A percentile compares a stretch with the other conserved stretches of the same genome.
Evolutionary conservation across 2,113 vertebrate species (phyloP).

Genomic region (Elephantulus edwardii): DNA sequence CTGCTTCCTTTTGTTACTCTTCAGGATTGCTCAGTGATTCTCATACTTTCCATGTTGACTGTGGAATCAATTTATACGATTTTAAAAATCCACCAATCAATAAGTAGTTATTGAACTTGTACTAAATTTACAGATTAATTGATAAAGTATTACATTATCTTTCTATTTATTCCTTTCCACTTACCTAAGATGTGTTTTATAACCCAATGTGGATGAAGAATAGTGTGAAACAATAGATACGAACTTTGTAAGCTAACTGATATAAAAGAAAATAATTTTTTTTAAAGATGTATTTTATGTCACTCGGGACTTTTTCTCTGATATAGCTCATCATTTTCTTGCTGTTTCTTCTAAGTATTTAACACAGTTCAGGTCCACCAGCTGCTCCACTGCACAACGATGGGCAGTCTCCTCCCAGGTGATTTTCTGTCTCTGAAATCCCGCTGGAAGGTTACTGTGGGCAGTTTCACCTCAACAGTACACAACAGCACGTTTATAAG

Average conservation of each 20-base stretch:
- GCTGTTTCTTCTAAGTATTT: not conserved
- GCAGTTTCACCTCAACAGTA: too few relatives aligned
- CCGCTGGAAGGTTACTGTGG: too few relatives aligned
- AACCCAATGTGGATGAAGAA: too few relatives aligned
- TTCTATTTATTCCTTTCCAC: not conserved
- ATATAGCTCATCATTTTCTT: not conserved
- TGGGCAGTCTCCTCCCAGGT: too few relatives aligned
- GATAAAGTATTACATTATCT: not conserved
- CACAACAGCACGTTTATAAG: too few relatives aligned
- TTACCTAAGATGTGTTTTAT: not conserved
- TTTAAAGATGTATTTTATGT: not conserved
- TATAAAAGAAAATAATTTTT: too few relatives aligned
- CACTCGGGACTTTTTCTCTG: not conserved
- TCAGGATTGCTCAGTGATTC: slow-evolving; percentile 18
- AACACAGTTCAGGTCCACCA: too few relatives aligned
- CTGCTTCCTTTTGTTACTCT: not conserved
- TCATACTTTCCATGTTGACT: slow-evolving; percentile 3
- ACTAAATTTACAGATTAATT: not conserved
- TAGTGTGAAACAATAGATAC: too few relatives aligned
- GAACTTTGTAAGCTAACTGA: too few relatives aligned
- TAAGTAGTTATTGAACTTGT: not conserved
- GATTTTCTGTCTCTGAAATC: too few relatives aligned
- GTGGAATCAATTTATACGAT: not conserved
- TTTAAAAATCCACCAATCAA: not conserved
- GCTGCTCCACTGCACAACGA: too few relatives aligned